Evolutionary conservation across 2,797 vertebrate species (phyloP), one percentile per base, ranked within the genome.

Genomic region (Acrocephalus scirpaceus): DNA sequence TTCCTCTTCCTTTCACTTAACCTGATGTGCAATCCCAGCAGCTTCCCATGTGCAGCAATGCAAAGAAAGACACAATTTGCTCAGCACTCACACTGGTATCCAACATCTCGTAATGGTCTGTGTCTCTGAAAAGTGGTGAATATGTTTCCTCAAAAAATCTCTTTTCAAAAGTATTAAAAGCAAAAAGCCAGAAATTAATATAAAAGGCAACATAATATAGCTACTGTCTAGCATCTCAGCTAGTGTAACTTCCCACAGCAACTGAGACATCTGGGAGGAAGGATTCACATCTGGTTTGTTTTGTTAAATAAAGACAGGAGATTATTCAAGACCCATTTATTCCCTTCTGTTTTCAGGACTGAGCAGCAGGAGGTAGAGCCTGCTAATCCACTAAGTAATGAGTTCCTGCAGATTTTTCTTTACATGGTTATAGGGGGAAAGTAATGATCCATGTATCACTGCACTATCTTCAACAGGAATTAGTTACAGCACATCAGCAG

Each of bases 361-460:
- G 11, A 90, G 67, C 85, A 91, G 88, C 73, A 81, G 86, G 86
- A 86, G 70, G 36, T 11, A 16, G 75, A 88, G 53, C 75, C n/a
- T 90, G 64, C 70, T 77, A 92, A 75, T 48, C 16, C 50, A 54
- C 36, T 32, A 13, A 65, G 50, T 80, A 93, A 95, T 70, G 70
- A 76, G 30, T 45, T 93, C 78, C 64, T 73, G 54, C 38, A 50
- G 56, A 81, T 48, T 79, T 72, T 93, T 66, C 67, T 92, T 86
- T 72, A 93, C 92, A 85, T 73, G 48, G 58, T 62, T 96, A 81
- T 34, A 87, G 58, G 91, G 36, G 77, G 47, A 81, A 94, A 84
- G 57, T 38, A 94, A 95, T 76, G 75, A 76, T 67, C 53, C 85
- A 29, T 86, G 69, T 74, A 73, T 30, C 70, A 50, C 23, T 72